Evolutionary conservation across 1,140 invertebrate species (phyloP), one percentile per base, ranked within the genome.

Genomic region (Homarus americanus): DNA sequence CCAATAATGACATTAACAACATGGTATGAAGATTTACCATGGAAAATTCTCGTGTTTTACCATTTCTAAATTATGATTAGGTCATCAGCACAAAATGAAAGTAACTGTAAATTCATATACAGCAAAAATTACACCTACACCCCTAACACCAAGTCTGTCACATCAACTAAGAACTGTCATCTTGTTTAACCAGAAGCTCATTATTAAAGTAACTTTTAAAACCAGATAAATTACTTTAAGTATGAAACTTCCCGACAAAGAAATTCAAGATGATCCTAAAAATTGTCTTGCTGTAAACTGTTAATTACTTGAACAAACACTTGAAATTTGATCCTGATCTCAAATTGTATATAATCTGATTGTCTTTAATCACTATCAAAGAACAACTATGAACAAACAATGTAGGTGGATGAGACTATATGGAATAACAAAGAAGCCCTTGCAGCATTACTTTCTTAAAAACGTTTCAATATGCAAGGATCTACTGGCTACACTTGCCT

Each of bases 81-180:
- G 89, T 91, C 82, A 91, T 86, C 89, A 91, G 89, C 89, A 91
- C 89, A 91, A 91, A 91, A 69, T 69, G 82, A 85, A 91, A 86
- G 85, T 63, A 89, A 83, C 38, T 90, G 72, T 83, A 83, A 83
- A 83, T 82, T 85, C 89, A 84, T 91, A 24, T 91, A 91, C 89
- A 91, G 89, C 83, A 91, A 91, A 91, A 76, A 79, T 80, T 85
- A 86, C 89, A 91, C 89, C 89, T 91, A 91, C 34, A 85, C 89
- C 89, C 89, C 89, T 91, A 91, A 91, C 89, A 91, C 82, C 82
- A 91, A 91, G 83, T 86, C 76, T 91, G 89, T 76, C 89, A 91
- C 89, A 91, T 91, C 89, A 82, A 91, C 89, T 91, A 85, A 91
- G 38, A 80, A 79, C 40, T 44, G 32, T 75, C 72, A 87, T 79